Evolutionary conservation across 2,888 invertebrate genomes (phyloP), one percentile per base, ranked within the genome.

Genomic region (Pseudococcus jackbeardsleyi): DNA sequence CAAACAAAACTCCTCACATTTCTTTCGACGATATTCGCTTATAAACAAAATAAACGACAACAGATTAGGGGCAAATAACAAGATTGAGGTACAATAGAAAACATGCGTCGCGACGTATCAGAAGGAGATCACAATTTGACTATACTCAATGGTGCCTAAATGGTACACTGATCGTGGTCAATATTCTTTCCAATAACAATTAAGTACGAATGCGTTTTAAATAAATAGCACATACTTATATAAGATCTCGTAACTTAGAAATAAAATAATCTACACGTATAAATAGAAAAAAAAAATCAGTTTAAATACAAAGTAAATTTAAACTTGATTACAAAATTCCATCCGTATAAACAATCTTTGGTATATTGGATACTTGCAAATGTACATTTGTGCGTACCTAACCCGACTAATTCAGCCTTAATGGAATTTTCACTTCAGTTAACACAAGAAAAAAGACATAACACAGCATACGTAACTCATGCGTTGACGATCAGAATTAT

Each of bases 401-500:
- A 46, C 39, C 46, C 46, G 39, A 46, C 46, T 46, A 82, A 26
- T 82, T 82, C 79, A 82, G 72, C 79, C 79, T 46, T 46, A 46
- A 82, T 46, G 79, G 46, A 19, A 82, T 42, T 46, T 82, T 46
- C 39, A 46, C 46, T 46, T 46, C 79, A 7, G 46, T 82, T 82
- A 9, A 46, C 46, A 46, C 46, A 46, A 46, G 9, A 82, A 42
- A 42, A 42, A 42, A 42, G 9, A 46, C 79, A 82, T 82, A 42
- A 82, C 79, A 82, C 46, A 82, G 79, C 22, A n/a, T n/a, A 82
- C 42, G 79, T 46, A 82, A 46, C 79, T 46, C 79, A 82, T 82
- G 79, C 79, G 46, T 82, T 9, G 46, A 46, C 22, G 46, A 46
- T 46, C 9, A 79, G 26, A 46, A n/a, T 11, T 19, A n/a, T 11